A percentile compares a stretch with the other conserved stretches of the same genome.
Conservation (phyloP, 2,113 vertebrate genomes). For the Alligator mississippiensis region DNA sequence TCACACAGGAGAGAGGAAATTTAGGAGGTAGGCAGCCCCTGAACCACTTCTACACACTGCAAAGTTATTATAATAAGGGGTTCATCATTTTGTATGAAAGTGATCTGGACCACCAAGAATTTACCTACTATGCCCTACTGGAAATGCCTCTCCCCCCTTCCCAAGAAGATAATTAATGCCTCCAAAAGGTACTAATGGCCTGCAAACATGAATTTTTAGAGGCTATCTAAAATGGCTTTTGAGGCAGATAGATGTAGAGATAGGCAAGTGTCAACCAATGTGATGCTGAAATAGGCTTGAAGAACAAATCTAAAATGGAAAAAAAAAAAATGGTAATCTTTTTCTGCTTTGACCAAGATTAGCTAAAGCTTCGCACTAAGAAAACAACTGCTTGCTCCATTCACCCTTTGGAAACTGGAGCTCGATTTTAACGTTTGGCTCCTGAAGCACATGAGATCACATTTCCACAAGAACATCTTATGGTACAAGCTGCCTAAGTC, state of each 20-base stretch:
- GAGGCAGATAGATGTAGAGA: not conserved
- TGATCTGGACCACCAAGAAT: not conserved
- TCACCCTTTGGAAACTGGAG: not conserved
- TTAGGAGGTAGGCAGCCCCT: not conserved
- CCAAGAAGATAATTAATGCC: not conserved
- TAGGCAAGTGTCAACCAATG: not conserved
- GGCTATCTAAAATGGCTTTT: not conserved
- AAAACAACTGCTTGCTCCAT: not conserved
- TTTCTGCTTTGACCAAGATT: not conserved
- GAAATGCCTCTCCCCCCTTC: not conserved
- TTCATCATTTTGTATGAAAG: not conserved
- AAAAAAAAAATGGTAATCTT: not conserved
- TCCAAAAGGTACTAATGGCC: not conserved
- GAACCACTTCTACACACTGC: not conserved
- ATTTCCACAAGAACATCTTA: not conserved
- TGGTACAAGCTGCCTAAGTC: no score
- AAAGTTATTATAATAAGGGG: not conserved
- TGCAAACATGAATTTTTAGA: not conserved
- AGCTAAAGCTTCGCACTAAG: not conserved
- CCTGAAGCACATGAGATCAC: not conserved
- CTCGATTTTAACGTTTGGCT: not conserved
- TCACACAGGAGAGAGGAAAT: not conserved
- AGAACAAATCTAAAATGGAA: not conserved
- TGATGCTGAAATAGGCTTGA: not conserved
- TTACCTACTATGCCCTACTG: not conserved